Percentiles rank a stretch among this genome's conserved stretches.
Evolutionary conservation across 1,140 invertebrate genomes (phyloP).

Genomic region (Whitmania pigra): DNA sequence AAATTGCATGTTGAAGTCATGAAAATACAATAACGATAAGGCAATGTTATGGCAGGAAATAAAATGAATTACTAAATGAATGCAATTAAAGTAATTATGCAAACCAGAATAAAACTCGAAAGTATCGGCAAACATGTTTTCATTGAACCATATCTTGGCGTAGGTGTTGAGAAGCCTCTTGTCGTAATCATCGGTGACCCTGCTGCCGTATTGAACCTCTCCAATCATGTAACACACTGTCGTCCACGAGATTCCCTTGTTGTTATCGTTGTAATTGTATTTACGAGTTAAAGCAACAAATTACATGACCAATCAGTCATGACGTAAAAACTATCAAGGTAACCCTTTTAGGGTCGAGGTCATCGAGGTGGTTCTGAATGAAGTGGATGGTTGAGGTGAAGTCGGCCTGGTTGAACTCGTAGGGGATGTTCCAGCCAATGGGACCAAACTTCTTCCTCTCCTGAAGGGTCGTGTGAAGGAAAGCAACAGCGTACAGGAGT

Average conservation of each 20-base stretch:
- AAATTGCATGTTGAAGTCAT: not conserved
- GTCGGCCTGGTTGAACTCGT: slow-evolving; percentile 94
- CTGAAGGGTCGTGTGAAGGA: slow-evolving; percentile 52
- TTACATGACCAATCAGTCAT: not conserved
- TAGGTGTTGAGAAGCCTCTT: slow-evolving; percentile 83
- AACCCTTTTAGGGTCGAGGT: slow-evolving; percentile 84
- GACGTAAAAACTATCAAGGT: slow-evolving; percentile 14
- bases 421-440: slow-evolving; percentile 87
- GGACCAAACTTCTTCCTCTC: slow-evolving; percentile 88
- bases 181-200: slow-evolving; percentile 92
- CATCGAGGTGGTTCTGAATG: slow-evolving; percentile 89
- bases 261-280: too few species aligned
- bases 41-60: too few species aligned
- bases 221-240: slow-evolving; percentile 95
- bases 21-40: not conserved
- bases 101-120: slow-evolving; percentile 34
- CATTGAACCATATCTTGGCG: slow-evolving; percentile 53
- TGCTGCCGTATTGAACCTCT: slow-evolving; percentile 87
- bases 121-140: slow-evolving; percentile 16
- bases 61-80: not conserved
- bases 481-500: slow-evolving; percentile 81
- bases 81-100: slow-evolving; percentile 33
- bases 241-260: slow-evolving; percentile 82
- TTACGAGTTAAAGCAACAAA: not conserved
- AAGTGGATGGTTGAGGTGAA: slow-evolving; percentile 88